phyloP scores from a whole-genome alignment of 2,888 invertebrate genomes.

The Heliconius ethilla region DNA sequence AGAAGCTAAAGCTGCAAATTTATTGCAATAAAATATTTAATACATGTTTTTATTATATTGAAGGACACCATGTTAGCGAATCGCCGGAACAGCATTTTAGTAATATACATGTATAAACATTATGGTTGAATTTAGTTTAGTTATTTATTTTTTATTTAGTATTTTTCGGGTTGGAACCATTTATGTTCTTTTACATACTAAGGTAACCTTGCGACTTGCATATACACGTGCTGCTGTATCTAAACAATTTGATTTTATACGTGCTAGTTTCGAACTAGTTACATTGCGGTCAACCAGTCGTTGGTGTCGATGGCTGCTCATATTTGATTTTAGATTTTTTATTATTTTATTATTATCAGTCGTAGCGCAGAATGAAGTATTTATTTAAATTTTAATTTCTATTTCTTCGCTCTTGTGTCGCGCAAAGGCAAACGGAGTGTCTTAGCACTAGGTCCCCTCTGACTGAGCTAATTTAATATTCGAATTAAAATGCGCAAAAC shows the following conservation, averaged over 20 bases:
- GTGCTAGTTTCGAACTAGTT: slow-evolving; percentile 33
- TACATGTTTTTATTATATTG: not conserved
- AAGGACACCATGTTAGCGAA: slow-evolving; percentile 4
- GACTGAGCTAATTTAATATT: too few relatives aligned
- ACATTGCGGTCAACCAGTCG: too few relatives aligned
- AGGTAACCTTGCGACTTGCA: not conserved
- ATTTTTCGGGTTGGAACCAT: not conserved
- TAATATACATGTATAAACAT: not conserved
- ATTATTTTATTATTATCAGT: too few relatives aligned
- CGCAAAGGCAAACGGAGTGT: too few relatives aligned
- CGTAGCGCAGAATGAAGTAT: too few relatives aligned
- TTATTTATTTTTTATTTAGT: not conserved
- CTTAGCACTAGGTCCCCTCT: too few relatives aligned
- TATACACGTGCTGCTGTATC: not conserved
- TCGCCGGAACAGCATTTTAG: not conserved
- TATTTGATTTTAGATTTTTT: too few relatives aligned
- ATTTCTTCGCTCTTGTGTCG: too few relatives aligned
- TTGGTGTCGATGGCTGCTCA: too few relatives aligned
- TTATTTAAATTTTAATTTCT: too few relatives aligned
- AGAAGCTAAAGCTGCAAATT: not conserved
- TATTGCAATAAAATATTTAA: slow-evolving; percentile 4
- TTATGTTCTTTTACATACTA: not conserved
- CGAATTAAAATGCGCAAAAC: too few relatives aligned
- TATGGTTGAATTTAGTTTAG: not conserved
- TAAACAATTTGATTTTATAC: slow-evolving; percentile 41